phyloP scores from a whole-genome alignment of 2,888 invertebrate genomes.

The Ceramica pisi region DNA sequence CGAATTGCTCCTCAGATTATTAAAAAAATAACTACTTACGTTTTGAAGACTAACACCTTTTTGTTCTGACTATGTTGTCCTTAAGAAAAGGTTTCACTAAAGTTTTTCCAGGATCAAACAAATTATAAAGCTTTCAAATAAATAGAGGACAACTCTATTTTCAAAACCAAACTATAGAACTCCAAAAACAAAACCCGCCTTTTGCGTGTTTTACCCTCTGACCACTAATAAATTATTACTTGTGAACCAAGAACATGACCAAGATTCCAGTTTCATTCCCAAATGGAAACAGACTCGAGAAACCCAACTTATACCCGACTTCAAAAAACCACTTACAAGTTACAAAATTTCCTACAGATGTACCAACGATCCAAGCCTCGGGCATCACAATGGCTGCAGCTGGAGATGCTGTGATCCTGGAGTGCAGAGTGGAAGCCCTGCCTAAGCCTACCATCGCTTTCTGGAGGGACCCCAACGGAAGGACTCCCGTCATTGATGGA shows the following conservation, averaged over 20 bases:
- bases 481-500: conserved; percentile 94
- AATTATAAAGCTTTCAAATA: not conserved
- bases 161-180: not conserved
- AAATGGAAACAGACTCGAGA: not conserved
- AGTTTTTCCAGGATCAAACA: too few species aligned
- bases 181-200: conserved; percentile 5
- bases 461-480: conserved; percentile 94
- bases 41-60: too few species aligned
- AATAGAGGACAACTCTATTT: not conserved
- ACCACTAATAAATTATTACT: conserved; percentile 22
- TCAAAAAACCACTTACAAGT: too few species aligned
- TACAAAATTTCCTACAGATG: conserved; percentile 88
- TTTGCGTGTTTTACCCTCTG: conserved; percentile 21
- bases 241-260: not conserved
- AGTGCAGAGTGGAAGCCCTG: conserved; percentile 94
- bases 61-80: too few species aligned
- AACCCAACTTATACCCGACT: not conserved
- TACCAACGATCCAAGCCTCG: conserved; percentile 94
- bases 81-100: too few species aligned
- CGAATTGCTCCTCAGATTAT: too few species aligned
- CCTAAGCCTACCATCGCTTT: conserved; percentile 95
- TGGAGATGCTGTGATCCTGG: conserved; percentile 94
- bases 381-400: conserved; percentile 94
- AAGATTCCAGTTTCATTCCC: not conserved
- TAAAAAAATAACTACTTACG: too few species aligned